Base-by-base conservation (phyloP, 2,888 invertebrate species). In the Sarcophaga rosellei region DNA sequence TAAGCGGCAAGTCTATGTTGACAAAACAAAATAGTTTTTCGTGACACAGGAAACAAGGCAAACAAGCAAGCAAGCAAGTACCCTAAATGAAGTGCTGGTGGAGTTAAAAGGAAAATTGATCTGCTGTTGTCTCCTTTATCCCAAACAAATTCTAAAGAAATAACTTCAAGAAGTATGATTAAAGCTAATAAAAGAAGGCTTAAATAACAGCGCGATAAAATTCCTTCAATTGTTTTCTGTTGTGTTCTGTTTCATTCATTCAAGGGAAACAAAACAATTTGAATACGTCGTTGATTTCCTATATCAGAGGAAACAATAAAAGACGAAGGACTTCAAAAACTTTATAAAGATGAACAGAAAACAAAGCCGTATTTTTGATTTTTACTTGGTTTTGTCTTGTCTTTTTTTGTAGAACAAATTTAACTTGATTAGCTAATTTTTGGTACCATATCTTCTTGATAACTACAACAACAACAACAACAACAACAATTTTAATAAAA, bases 351-450 rank as follows among this genome's bases (percentile, higher is more conserved):
- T 59, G 20, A 4, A 17, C n/a, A n/a, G 45, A 44, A 44, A 72
- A 82, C 77, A 77, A 82, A 66, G 77, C 65, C 6, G 1, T 66
- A 53, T 73, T 79, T 66, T 25, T 62, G n/a, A n/a, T n/a, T 21
- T 62, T 47, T 15, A 15, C 15, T 47, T 53, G 3, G 1, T 53
- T 53, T 53, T 53, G 5, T 62, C 0, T 62, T 79, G 20, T 53
- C 15, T 62, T 53, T 53, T 53, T 53, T 53, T 53, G 12, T 35
- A 12, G 21, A 21, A 47, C 59, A 80, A 84, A 76, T 79, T 80
- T 84, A 84, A 84, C 84, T 80, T 84, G 84, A 84, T 84, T 84
- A 84, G 84, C 84, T 80, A 84, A 84, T 75, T 78, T 68, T 63
- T 75, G 57, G 12, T 73, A 53, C 44, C 69, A 65, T 44, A 80